These are phyloP conservation scores for Micronycteris hirsuta DNA, from an alignment of 2,113 vertebrate genomes.

Conservation along the genomic window DNA sequence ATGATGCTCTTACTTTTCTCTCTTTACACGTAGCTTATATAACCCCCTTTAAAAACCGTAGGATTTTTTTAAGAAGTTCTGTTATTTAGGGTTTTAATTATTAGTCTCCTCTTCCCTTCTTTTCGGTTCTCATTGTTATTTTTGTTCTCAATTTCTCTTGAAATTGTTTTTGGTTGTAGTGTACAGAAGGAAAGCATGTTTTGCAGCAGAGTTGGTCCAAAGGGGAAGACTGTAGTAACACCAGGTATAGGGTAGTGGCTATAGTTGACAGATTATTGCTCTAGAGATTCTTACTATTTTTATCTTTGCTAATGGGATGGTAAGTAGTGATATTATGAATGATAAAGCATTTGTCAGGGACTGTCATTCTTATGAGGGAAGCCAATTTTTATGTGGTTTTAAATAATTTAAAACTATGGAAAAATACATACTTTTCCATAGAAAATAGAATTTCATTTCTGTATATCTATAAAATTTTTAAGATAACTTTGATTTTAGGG, in stretches of 20 bases:
- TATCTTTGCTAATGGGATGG: constrained; percentile 25
- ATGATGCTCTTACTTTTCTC: background rate
- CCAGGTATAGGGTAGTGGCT: background rate
- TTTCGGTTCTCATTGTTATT: background rate
- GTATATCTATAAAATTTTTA: constrained; percentile 3
- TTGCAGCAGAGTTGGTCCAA: background rate
- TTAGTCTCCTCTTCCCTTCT: background rate
- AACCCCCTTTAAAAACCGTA: background rate
- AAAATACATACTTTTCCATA: background rate
- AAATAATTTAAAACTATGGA: background rate
- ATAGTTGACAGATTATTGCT: background rate
- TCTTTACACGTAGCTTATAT: background rate
- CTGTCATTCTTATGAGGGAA: constrained; percentile 19
- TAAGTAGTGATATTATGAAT: constrained; percentile 12
- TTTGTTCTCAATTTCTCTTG: background rate
- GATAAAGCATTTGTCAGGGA: background rate
- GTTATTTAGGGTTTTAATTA: background rate
- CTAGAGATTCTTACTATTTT: background rate
- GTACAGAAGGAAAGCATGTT: background rate
- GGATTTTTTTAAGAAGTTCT: background rate
- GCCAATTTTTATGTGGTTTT: background rate
- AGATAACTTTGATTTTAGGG: background rate
- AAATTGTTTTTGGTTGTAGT: background rate
- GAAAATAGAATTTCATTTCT: background rate
- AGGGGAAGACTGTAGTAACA: background rate